Evolutionary conservation across 1,140 invertebrate genomes (phyloP).

Genomic region (Achatina immaculata): DNA sequence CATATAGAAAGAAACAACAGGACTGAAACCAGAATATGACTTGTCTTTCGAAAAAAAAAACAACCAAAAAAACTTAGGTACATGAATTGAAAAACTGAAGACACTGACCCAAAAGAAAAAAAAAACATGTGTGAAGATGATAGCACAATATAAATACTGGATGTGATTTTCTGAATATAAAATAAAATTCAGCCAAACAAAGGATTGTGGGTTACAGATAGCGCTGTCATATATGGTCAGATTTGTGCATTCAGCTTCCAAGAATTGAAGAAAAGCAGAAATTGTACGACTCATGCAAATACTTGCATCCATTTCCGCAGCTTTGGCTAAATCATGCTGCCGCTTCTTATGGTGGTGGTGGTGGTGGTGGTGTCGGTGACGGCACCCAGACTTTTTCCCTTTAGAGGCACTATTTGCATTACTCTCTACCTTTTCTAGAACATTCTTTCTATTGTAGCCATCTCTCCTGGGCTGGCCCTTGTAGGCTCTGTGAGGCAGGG

Average conservation of each 20-base stretch:
- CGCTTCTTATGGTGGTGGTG: constrained; percentile 24
- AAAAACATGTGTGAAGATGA: background rate
- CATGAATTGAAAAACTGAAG: no score
- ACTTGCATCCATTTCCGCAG: constrained; percentile 8
- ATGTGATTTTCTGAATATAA: background rate
- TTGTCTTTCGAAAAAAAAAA: no score
- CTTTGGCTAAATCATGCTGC: background rate
- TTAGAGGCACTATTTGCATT: background rate
- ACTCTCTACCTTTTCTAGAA: constrained; percentile 19
- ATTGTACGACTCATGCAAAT: constrained; percentile 1
- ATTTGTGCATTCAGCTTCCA: background rate
- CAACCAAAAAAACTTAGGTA: no score
- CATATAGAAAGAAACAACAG: no score
- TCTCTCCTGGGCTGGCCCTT: constrained; percentile 29
- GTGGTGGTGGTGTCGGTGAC: constrained; percentile 29
- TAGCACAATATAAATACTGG: background rate
- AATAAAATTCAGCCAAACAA: background rate
- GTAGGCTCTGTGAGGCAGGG: constrained; percentile 58
- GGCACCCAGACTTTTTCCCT: background rate
- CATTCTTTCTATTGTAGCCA: background rate
- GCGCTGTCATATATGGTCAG: background rate
- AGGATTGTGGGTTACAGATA: background rate
- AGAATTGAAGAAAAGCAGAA: background rate
- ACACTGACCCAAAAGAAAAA: background rate
- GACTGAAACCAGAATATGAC: no score